Evolutionary conservation across 2,797 vertebrate genomes (phyloP).

Genomic region (Thaleichthys pacificus): DNA sequence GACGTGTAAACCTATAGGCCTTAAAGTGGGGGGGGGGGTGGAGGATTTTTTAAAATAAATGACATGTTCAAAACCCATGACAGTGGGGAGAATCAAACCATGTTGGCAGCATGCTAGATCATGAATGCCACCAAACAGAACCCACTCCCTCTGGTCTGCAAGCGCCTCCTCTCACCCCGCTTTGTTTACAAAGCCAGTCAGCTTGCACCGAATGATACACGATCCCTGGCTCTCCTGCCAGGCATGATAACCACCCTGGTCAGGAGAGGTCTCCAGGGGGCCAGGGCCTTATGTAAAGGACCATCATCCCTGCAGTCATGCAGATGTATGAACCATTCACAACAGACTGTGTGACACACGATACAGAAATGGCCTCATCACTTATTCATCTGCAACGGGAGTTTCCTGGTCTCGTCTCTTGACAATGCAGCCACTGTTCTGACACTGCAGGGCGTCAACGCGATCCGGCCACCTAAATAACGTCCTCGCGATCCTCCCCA

Average conservation of each 20-base stretch:
- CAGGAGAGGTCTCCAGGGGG: too few species aligned
- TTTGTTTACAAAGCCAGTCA: constrained; percentile 29
- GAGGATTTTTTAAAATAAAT: too few species aligned
- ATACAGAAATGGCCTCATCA: constrained; percentile 10
- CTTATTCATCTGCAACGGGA: constrained; percentile 4
- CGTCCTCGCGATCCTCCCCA: background rate
- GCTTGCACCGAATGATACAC: constrained; percentile 4
- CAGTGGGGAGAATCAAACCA: background rate
- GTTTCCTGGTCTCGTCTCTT: background rate
- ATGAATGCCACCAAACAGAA: too few species aligned
- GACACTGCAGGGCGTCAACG: background rate
- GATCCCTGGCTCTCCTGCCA: constrained; percentile 29
- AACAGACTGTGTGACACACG: background rate
- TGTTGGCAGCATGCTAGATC: background rate
- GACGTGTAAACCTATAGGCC: background rate
- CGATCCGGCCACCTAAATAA: too few species aligned
- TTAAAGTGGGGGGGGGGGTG: background rate
- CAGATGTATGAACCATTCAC: too few species aligned
- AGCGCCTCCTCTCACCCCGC: background rate
- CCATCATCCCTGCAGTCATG: too few species aligned
- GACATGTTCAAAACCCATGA: background rate
- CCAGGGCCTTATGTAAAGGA: too few species aligned
- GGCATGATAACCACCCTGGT: background rate
- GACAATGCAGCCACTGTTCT: constrained; percentile 4
- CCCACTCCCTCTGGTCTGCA: too few species aligned